These are phyloP conservation scores for Drosophila fungiperda DNA, from an alignment of 2,888 invertebrate genomes.

Conservation along the genomic window DNA sequence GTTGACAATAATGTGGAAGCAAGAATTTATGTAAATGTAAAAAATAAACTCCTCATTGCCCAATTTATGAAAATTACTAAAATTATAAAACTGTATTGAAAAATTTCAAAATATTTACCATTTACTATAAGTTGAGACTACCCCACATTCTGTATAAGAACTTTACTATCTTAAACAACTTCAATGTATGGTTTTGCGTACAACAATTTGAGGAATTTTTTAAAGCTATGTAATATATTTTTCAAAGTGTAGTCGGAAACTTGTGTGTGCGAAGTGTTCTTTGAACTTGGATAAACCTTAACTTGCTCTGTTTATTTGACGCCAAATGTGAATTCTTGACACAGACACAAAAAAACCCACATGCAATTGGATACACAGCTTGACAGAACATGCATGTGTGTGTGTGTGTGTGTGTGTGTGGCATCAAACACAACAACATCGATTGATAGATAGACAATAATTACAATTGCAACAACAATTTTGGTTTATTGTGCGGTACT, in stretches of 20 bases:
- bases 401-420: slow-evolving; percentile 18
- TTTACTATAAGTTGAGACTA: neutral
- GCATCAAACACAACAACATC: slow-evolving; percentile 28
- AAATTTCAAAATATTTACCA: neutral
- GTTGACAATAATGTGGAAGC: neutral
- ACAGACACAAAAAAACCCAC: slow-evolving; percentile 20
- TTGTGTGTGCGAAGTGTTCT: slow-evolving; percentile 19
- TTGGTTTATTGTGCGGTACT: slow-evolving; percentile 49
- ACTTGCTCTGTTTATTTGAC: slow-evolving; percentile 32
- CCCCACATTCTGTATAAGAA: neutral
- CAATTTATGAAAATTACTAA: neutral
- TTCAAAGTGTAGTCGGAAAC: neutral
- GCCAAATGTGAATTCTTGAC: slow-evolving; percentile 59
- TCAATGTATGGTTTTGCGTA: neutral
- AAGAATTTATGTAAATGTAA: too few species aligned
- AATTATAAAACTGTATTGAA: neutral
- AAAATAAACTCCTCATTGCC: neutral
- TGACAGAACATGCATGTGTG: slow-evolving; percentile 50
- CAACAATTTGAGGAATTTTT: too few species aligned
- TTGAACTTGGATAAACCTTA: slow-evolving; percentile 24
- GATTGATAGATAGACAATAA: slow-evolving; percentile 41
- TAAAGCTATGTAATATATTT: neutral
- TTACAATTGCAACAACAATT: slow-evolving; percentile 47
- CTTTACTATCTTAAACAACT: neutral
- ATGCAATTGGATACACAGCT: slow-evolving; percentile 58